Base-by-base conservation (phyloP, 2,888 invertebrate species). In the Cremastinae sp. region DNA sequence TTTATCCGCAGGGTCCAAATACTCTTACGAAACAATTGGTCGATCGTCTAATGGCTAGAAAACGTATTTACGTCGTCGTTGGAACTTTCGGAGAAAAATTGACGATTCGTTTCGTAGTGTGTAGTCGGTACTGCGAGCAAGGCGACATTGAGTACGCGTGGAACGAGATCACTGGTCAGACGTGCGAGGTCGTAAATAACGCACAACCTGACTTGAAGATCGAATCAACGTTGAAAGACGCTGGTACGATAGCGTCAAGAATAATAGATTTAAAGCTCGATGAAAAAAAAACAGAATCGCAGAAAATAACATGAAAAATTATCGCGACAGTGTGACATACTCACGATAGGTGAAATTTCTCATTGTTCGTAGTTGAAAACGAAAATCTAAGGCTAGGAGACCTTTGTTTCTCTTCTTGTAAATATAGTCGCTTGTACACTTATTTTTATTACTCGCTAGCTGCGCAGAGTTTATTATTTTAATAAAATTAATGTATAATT, bases 31-130 rank as follows among this genome's bases (percentile, higher is more conserved):
- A 94, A 83, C 90, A 91, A 51, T 90, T 98, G 35, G 87, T 97
- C 58, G 94, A 95, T 68, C 93, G 92, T 66, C 91, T 98, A 55
- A 95, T 94, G 78, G 93, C 93, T 41, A 92, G 95, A 70, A 95
- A 94, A 83, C 93, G 94, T 79, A 93, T 98, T 68, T 97, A 95
- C 85, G 92, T 98, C 87, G 94, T 96, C 45, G 95, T 96, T 2
- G 95, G 96, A 1, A 93, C 92, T 53, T 93, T 94, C 80, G 92
- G 92, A 28, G 93, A 92, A 0, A 92, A 92, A 70, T 93, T 93
- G 83, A 93, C 97, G 51, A 91, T 97, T 35, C 91, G 98, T 51
- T 96, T 97, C 85, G 96, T 94, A 0, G 91, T 98, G 0, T 96
- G 97, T 86, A 95, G 96, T 55, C 91, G 94, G 68, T 90, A 93